These are phyloP conservation scores for Leucozona laternaria DNA, from an alignment of 2,888 invertebrate genomes.

Conservation along the genomic window DNA sequence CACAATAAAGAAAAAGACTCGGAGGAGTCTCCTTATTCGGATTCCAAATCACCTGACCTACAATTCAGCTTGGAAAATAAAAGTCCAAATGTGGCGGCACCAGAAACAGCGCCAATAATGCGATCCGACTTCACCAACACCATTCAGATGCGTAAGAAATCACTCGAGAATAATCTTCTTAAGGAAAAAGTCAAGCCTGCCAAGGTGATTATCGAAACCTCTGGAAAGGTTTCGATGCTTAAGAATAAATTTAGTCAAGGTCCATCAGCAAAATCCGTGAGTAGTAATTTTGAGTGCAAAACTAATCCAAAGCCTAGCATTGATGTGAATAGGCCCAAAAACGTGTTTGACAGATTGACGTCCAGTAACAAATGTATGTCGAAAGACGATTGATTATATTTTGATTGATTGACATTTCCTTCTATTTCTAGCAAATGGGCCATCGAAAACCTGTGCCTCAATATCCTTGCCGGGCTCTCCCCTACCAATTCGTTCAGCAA, in stretches of 20 bases:
- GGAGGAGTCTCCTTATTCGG: slow-evolving; percentile 16
- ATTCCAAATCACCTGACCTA: slow-evolving; percentile 36
- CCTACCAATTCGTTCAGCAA: slow-evolving; percentile 78
- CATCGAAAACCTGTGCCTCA: slow-evolving; percentile 77
- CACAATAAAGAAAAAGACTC: background rate
- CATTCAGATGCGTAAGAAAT: slow-evolving; percentile 83
- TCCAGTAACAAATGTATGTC: slow-evolving; percentile 78
- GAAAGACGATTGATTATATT: background rate
- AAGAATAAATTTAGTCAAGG: slow-evolving; percentile 80
- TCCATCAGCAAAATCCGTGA: slow-evolving; percentile 56
- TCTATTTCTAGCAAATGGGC: slow-evolving; percentile 68
- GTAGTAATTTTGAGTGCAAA: slow-evolving; percentile 69
- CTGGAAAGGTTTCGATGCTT: slow-evolving; percentile 82
- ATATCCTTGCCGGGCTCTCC: slow-evolving; percentile 83
- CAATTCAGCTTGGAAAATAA: slow-evolving; percentile 41
- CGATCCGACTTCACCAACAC: slow-evolving; percentile 83
- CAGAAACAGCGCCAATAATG: slow-evolving; percentile 80
- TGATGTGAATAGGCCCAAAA: slow-evolving; percentile 77
- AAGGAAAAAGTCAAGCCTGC: slow-evolving; percentile 81
- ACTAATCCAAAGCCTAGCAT: slow-evolving; percentile 75
- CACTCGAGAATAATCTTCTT: slow-evolving; percentile 81
- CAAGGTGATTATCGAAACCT: slow-evolving; percentile 79
- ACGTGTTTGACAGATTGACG: slow-evolving; percentile 78
- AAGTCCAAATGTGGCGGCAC: slow-evolving; percentile 60
- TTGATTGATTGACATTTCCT: background rate